phyloP scores from a whole-genome alignment of 2,888 invertebrate genomes.

The Melieria picta region DNA sequence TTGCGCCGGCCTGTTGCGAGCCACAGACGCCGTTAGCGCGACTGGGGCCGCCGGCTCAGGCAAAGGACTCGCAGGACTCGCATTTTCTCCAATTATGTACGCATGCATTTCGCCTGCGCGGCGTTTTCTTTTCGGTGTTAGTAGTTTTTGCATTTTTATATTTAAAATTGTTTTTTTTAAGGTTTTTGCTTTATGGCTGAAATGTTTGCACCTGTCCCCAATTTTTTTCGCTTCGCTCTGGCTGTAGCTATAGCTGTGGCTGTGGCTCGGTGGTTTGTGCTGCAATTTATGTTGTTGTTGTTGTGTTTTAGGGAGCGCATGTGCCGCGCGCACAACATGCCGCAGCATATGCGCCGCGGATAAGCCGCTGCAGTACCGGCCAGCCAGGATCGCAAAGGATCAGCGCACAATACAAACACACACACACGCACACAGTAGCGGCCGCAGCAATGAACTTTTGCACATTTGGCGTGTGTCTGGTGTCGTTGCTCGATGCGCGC shows the following conservation, averaged over 20 bases:
- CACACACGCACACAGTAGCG: not conserved
- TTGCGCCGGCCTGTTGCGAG: no score
- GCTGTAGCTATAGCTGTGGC: constrained; percentile 16
- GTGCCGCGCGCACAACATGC: constrained; percentile 21
- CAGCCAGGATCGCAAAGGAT: constrained; percentile 11
- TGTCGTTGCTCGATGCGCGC: not conserved
- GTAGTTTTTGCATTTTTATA: no score
- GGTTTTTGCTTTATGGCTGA: not conserved
- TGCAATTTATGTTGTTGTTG: constrained; percentile 12
- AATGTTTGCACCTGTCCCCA: constrained; percentile 43
- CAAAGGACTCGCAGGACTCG: no score
- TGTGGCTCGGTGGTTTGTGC: constrained; percentile 11
- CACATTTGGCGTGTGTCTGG: constrained; percentile 29
- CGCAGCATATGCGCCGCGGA: constrained; percentile 21
- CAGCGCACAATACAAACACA: constrained; percentile 10
- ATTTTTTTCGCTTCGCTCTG: constrained; percentile 38
- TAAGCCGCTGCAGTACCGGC: not conserved
- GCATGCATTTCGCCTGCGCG: no score
- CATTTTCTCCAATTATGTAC: no score
- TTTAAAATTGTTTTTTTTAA: not conserved
- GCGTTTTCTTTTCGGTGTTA: no score
- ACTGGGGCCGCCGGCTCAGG: no score
- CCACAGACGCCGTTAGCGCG: no score
- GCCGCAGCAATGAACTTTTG: not conserved
- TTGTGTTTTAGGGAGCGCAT: not conserved